Evolutionary conservation across 2,888 invertebrate species (phyloP).

Genomic region (Metacarcinus magister): DNA sequence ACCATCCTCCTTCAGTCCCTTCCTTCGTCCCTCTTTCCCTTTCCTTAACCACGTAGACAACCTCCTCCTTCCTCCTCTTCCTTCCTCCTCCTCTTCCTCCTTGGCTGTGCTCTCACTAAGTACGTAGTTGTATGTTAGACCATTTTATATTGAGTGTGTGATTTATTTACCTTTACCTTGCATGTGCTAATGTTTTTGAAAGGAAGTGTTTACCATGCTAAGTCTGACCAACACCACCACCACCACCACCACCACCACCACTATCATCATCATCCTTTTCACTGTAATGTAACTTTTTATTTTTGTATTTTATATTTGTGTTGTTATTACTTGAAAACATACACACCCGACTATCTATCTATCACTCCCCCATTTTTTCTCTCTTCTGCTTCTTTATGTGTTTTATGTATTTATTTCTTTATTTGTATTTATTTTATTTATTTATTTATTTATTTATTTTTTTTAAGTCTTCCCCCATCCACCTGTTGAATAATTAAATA

Average conservation of each 20-base stretch:
- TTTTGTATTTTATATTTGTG: background rate
- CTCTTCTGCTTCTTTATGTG: background rate
- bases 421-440: background rate
- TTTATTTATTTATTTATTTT: background rate
- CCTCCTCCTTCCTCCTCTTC: background rate
- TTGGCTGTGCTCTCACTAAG: constrained; percentile 23
- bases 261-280: background rate
- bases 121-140: constrained; percentile 5
- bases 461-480: background rate
- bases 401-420: background rate
- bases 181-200: constrained; percentile 28
- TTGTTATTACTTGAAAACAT: background rate
- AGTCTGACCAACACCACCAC: background rate
- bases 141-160: background rate
- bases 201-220: constrained; percentile 11
- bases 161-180: background rate
- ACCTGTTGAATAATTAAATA: constrained; percentile 65
- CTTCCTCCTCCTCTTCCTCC: background rate
- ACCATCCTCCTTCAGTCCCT: background rate
- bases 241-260: background rate
- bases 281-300: background rate
- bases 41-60: background rate
- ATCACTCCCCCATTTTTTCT: background rate
- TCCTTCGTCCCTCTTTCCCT: background rate
- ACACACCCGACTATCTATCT: background rate